These are phyloP conservation scores for Zalophus californianus DNA, from an alignment of 2,797 vertebrate species.

Conservation along the genomic window DNA sequence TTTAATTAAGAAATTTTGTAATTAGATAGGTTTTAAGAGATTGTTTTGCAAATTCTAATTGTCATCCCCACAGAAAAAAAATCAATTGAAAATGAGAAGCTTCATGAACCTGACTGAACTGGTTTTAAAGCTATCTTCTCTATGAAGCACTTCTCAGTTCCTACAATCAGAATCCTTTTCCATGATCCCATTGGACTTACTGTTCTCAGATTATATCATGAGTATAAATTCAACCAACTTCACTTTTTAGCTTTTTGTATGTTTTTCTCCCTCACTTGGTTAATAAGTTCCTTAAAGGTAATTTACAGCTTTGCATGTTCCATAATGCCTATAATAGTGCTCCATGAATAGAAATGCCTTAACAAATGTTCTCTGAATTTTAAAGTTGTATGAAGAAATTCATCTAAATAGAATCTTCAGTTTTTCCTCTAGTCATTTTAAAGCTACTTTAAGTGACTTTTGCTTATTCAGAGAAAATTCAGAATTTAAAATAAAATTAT, in stretches of 20 bases:
- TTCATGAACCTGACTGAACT: not conserved
- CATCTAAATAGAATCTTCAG: not conserved
- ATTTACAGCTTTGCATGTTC: not conserved
- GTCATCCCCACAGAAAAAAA: not conserved
- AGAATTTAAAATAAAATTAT: conserved; percentile 14
- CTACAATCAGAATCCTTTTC: not conserved
- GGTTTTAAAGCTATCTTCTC: not conserved
- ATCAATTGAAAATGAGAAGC: not conserved
- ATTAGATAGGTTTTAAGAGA: not conserved
- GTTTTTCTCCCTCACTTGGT: not conserved
- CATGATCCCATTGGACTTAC: not conserved
- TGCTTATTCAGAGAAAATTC: not conserved
- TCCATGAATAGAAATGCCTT: not conserved
- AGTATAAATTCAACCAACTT: not conserved
- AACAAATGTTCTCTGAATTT: not conserved
- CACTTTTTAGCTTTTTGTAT: not conserved
- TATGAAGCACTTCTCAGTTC: not conserved
- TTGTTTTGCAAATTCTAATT: not conserved
- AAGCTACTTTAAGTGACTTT: not conserved
- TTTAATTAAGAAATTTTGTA: not conserved
- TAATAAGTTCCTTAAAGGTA: not conserved
- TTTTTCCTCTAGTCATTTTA: not conserved
- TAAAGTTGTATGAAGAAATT: not conserved
- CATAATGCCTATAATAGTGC: not conserved
- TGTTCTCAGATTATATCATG: not conserved